Conservation (phyloP, 2,888 invertebrate species). For the Napeogenes inachia region DNA sequence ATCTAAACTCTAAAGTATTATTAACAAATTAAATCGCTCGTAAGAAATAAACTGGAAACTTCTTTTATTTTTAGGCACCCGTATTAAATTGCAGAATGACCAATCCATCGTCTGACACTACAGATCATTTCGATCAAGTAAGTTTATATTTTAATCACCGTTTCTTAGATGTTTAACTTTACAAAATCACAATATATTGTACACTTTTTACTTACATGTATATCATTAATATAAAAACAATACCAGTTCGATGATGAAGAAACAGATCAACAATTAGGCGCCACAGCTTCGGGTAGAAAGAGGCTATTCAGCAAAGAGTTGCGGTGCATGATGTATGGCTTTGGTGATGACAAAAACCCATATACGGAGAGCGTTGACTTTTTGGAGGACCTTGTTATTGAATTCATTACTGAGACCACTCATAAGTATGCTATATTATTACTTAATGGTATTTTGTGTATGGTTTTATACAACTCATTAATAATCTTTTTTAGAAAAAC, state of each 20-base stretch:
- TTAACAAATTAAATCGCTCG: too few species aligned
- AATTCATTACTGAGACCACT: conserved; percentile 97
- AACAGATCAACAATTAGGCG: conserved; percentile 82
- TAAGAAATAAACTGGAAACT: too few species aligned
- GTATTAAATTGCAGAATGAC: conserved; percentile 40
- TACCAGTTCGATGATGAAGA: conserved; percentile 82
- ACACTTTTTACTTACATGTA: too few species aligned
- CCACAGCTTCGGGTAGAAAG: conserved; percentile 85
- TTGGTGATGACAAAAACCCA: conserved; percentile 99
- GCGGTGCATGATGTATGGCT: conserved; percentile 99
- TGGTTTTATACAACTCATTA: neutral
- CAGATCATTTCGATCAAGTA: conserved; percentile 68
- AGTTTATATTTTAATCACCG: neutral
- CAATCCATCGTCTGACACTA: conserved; percentile 50
- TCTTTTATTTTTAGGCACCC: too few species aligned
- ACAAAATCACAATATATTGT: too few species aligned
- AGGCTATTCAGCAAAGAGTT: conserved; percentile 94
- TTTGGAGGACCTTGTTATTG: conserved; percentile 97
- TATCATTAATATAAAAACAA: too few species aligned
- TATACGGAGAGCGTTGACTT: conserved; percentile 99
- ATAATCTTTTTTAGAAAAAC: neutral
- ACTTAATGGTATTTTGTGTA: neutral
- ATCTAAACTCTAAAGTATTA: too few species aligned
- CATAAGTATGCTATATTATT: conserved; percentile 78
- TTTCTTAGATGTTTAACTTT: conserved; percentile 2